phyloP scores from a whole-genome alignment of 2,888 invertebrate genomes.

The Drosophila neoperkinsi region DNA sequence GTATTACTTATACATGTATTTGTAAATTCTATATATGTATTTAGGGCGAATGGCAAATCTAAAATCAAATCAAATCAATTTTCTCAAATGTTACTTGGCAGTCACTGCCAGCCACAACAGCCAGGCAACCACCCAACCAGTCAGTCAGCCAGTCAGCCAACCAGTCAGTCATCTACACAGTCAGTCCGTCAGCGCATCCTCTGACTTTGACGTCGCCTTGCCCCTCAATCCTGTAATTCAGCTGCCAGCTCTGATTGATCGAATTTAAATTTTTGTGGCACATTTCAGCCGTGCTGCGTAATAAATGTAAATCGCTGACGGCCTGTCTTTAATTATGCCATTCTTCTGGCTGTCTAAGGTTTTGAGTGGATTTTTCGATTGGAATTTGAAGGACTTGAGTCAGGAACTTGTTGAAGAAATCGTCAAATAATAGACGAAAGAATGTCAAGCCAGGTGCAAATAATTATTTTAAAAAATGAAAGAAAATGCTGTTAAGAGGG shows the following conservation, averaged over 20 bases:
- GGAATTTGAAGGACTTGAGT: background rate
- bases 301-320: conserved; percentile 59
- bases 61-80: conserved; percentile 79
- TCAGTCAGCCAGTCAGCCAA: conserved; percentile 7
- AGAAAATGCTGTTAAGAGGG: background rate
- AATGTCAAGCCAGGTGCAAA: background rate
- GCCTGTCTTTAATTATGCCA: conserved; percentile 61
- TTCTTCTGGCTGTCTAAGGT: conserved; percentile 18
- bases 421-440: background rate
- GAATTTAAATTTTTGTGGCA: conserved; percentile 79
- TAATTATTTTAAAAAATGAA: background rate
- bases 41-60: conserved; percentile 75
- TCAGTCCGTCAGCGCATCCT: conserved; percentile 30
- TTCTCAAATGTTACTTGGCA: conserved; percentile 74
- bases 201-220: conserved; percentile 52
- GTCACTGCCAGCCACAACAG: conserved; percentile 52
- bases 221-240: conserved; percentile 11
- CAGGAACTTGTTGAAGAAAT: background rate
- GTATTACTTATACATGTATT: conserved; percentile 69
- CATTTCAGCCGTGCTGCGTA: conserved; percentile 61
- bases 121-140: conserved; percentile 17
- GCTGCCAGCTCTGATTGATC: conserved; percentile 68
- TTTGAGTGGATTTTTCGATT: background rate
- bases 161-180: conserved; percentile 9
- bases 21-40: conserved; percentile 35